Base-by-base conservation (phyloP, 2,797 vertebrate species). In the Bradypodion ventrale region DNA sequence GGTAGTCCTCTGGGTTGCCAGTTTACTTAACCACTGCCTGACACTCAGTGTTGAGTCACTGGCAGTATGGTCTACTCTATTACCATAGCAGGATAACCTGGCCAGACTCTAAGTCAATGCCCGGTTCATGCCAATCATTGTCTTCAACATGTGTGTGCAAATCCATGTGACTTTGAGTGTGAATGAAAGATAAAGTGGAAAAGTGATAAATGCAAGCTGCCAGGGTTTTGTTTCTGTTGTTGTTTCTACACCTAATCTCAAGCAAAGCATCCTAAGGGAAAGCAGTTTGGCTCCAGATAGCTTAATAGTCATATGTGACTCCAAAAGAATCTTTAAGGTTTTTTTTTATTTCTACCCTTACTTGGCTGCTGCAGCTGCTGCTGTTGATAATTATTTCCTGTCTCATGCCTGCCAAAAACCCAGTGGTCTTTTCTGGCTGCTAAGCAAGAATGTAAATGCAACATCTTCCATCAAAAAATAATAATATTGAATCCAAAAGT, bases 331-430 rank as follows among this genome's bases (percentile, higher is more conserved):
- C 78, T 84, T 91, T 80, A 86, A 92, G n/a, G n/a, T 88, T 93
- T 87, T 88, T 16, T 42, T 70, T 60, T 63, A 37, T 73, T 79
- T 62, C 52, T 93, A 94, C 92, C 89, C 78, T 83, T 83, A 92
- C 35, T 7, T 89, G 87, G 91, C 63, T 88, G 87, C 52, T 56
- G 52, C 52, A 16, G 44, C 87, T 91, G 76, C 0, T 0, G 80
- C 75, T 93, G 52, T 82, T 70, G 85, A 84, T 92, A 93, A 94
- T 95, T 94, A 93, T 92, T 93, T 94, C 91, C 93, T 92, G 89
- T 93, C 91, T 95, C 90, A 94, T 93, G 95, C 92, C 93, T 95
- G 95, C 92, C 87, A 92, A 91, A 94, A 93, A 90, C 87, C 92
- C 93, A 75, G 85, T 73, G 42, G 85, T 86, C 85, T 82, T 81